phyloP scores from a whole-genome alignment of 2,888 invertebrate genomes.

The Leptopterna dolabrata region DNA sequence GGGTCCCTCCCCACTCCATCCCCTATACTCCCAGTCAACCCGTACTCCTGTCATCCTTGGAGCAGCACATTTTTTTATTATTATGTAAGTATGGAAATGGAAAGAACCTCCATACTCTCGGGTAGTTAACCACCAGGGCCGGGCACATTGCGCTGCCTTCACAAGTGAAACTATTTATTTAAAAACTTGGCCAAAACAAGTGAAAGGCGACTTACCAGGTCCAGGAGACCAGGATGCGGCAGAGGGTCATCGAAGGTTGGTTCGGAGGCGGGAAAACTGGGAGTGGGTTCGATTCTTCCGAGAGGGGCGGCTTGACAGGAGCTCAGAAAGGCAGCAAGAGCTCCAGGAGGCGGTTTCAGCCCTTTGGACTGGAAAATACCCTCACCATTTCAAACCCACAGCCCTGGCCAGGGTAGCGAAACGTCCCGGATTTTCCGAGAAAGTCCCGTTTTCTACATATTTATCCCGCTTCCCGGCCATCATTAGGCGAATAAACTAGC shows the following conservation, averaged over 20 bases:
- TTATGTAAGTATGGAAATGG: neutral
- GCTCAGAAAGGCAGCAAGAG: neutral
- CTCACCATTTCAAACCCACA: too few species aligned
- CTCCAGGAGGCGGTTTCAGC: neutral
- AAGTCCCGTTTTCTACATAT: too few species aligned
- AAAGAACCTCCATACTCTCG: neutral
- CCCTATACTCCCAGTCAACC: neutral
- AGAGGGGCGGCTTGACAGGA: neutral
- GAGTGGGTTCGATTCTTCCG: neutral
- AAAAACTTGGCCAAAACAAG: conserved; percentile 40
- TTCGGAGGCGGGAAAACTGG: neutral
- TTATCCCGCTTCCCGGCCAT: too few species aligned
- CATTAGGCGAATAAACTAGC: too few species aligned
- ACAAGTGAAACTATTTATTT: conserved; percentile 40
- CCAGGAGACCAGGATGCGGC: neutral
- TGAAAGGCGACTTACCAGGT: conserved; percentile 32
- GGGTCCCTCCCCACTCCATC: neutral
- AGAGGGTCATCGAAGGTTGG: neutral
- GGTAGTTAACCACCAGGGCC: neutral
- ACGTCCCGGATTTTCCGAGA: too few species aligned
- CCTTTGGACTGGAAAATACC: too few species aligned
- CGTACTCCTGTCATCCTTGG: neutral
- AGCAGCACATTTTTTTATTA: neutral
- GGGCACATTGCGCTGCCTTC: neutral
- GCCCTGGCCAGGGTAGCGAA: too few species aligned